Base-by-base conservation (phyloP, 2,888 invertebrate genomes). In the Macrosiphum euphorbiae region DNA sequence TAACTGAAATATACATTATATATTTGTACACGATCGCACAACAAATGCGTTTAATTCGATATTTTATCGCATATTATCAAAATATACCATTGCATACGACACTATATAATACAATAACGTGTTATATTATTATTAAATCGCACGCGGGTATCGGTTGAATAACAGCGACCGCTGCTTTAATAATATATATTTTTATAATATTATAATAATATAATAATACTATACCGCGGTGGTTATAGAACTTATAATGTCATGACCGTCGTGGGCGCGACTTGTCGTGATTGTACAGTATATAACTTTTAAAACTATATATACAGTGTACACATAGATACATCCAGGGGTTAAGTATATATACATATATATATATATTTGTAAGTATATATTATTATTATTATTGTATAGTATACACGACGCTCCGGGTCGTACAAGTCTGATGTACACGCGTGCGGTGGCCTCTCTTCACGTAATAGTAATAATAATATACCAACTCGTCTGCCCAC, bases 161-260 rank as follows among this genome's bases (percentile, higher is more conserved):
- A 24, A 35, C 78, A 78, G 35, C 35, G 35, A 35, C 78, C 20
- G 78, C 35, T 78, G 20, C 35, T 35, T 35, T 35, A 78, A 78
- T 35, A 35, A 78, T 78, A 78, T 20, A 78, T 3, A 5, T 47
- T n/a, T n/a, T n/a, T n/a, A n/a, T n/a, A n/a, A n/a, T n/a, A n/a
- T n/a, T n/a, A n/a, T n/a, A n/a, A n/a, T n/a, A n/a, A 47, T 47
- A 47, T 47, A 28, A 58, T 35, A 78, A 78, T 78, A 35, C 20
- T 78, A 24, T 24, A 35, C 78, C 35, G 3, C 20, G 78, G 35
- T 35, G 44, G 44, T 44, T 47, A 78, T 35, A 78, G 78, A 78
- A 78, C 78, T 78, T 78, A 78, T 35, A 78, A 78, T 78, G 78
- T 78, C 78, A 78, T 78, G 78, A 78, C 24, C 78, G 78, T 20